phyloP scores from a whole-genome alignment of 2,113 vertebrate genomes.

The Recurvirostra avosetta region DNA sequence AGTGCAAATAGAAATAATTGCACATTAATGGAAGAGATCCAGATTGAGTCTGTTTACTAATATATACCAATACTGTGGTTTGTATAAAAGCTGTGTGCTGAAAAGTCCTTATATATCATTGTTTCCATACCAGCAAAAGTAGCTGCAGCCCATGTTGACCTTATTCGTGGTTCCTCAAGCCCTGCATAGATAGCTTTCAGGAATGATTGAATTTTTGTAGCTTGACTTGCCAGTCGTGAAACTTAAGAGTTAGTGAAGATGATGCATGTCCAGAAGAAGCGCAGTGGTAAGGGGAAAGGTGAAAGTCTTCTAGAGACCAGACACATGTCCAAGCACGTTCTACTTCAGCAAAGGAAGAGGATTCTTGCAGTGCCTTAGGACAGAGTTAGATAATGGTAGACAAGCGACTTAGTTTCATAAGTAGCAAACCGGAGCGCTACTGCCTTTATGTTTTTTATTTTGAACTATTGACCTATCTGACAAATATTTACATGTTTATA shows the following conservation, averaged over 20 bases:
- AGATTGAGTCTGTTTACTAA: neutral
- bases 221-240: neutral
- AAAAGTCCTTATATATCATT: neutral
- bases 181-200: neutral
- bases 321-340: neutral
- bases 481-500: neutral
- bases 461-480: neutral
- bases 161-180: neutral
- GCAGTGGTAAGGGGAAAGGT: neutral
- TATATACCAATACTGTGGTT: neutral
- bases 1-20: neutral
- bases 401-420: neutral
- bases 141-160: neutral
- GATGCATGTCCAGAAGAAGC: neutral
- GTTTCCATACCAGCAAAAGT: neutral
- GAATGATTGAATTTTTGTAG: neutral
- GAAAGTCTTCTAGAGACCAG: neutral
- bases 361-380: neutral
- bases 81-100: neutral
- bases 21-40: neutral
- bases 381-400: neutral
- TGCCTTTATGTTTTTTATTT: neutral
- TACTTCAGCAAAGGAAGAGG: neutral
- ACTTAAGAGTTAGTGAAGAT: too few relatives aligned
- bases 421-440: neutral